A percentile compares a stretch with the other conserved stretches of the same genome.
These are phyloP conservation scores for Morinoia aosen DNA, from an alignment of 2,888 invertebrate genomes.

Conservation along the genomic window DNA sequence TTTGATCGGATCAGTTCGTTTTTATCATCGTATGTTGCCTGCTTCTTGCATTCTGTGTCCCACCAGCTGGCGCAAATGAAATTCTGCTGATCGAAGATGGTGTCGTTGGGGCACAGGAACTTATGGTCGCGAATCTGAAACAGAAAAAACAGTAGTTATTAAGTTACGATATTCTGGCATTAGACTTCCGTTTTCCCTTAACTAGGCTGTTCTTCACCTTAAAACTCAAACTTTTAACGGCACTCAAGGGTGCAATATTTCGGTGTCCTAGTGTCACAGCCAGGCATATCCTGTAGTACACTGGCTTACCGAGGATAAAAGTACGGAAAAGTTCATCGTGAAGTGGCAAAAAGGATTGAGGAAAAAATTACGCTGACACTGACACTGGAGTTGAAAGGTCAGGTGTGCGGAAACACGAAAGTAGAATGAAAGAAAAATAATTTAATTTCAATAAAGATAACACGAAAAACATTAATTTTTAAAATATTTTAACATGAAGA, in stretches of 20 bases:
- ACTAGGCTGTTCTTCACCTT: not conserved
- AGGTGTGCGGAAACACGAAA: too few species aligned
- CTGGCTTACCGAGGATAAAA: not conserved
- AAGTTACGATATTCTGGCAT: not conserved
- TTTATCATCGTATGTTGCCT: constrained; percentile 56
- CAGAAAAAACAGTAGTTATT: not conserved
- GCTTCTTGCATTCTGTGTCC: constrained; percentile 69
- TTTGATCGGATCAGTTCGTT: constrained; percentile 28
- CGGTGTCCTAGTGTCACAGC: not conserved
- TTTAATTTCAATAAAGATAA: too few species aligned
- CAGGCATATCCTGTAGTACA: not conserved
- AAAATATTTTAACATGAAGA: too few species aligned
- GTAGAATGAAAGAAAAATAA: not conserved
- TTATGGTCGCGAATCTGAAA: constrained; percentile 75
- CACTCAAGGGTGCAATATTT: not conserved
- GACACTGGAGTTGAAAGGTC: too few species aligned
- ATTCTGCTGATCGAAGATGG: constrained; percentile 78
- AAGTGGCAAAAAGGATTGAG: not conserved
- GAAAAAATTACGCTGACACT: not conserved
- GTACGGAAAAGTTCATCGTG: not conserved
- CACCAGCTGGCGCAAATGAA: constrained; percentile 70
- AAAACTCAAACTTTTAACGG: too few species aligned
- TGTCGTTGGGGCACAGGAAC: constrained; percentile 90
- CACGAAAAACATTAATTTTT: too few species aligned
- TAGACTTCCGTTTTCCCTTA: not conserved